Evolutionary conservation across 2,888 invertebrate species (phyloP), one percentile per base, ranked within the genome.

Genomic region (Chrysomela aeneicollis): DNA sequence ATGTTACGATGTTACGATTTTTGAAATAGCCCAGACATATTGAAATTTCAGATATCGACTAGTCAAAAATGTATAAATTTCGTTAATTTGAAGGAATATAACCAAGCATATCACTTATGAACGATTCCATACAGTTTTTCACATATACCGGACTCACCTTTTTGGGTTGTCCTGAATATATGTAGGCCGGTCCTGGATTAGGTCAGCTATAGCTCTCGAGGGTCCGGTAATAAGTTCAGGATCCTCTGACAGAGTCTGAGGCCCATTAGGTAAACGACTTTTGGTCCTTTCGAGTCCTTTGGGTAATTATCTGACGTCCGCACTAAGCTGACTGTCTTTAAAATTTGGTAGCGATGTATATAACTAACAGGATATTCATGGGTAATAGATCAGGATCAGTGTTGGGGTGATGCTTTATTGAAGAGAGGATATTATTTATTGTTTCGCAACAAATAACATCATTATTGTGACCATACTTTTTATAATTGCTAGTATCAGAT

Each of bases 251-350:
- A 74, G 71, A 74, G 73, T 76, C 74, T 73, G 72, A 67, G 68
- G 70, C 75, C 77, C 75, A 76, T 79, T 79, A 79, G 73, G 74
- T 73, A 75, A 79, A 78, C 75, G 76, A 78, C 74, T 70, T 72
- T 67, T 65, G 72, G 71, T 72, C 74, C 78, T 77, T 72, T 46
- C 76, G 75, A 72, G 71, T 72, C 74, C 79, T 78, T 72, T 42
- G 77, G 75, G 78, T 77, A 78, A 78, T 79, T 72, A 74, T 57
- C 42, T 35, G 35, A 12, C 35, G 35, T 35, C 6, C 9, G 35
- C 35, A 10, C 35, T 35, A 35, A 35, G 35, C 35, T 42, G 42
- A 8, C 42, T 15, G 15, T 42, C 42, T 15, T 42, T 15, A 15
- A 42, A 42, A 42, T 42, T 42, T 6, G 42, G 32, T 35, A 35